A percentile compares a stretch with the other conserved stretches of the same genome.
Evolutionary conservation across 2,797 vertebrate genomes (phyloP).

Genomic region (Enteromius thamalakanensis): DNA sequence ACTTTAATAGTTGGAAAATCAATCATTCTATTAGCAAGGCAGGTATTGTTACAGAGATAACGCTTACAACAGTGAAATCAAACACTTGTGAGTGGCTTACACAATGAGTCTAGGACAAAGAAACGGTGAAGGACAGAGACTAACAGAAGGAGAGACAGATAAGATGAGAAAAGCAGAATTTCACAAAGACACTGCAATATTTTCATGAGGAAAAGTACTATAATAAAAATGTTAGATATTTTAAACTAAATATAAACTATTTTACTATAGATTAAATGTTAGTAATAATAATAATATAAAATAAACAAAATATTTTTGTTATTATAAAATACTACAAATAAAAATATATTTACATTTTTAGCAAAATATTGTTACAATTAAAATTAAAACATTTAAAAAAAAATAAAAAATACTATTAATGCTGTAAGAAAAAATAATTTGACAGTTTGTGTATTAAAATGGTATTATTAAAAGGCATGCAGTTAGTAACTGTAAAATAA

Average conservation of each 20-base stretch:
- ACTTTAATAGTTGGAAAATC: slow-evolving; percentile 71
- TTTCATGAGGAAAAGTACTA: background rate
- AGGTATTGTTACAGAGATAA: slow-evolving; percentile 58
- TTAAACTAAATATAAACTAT: too few species aligned
- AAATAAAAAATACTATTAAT: background rate
- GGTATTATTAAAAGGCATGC: background rate
- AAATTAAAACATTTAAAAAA: too few species aligned
- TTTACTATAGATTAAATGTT: too few species aligned
- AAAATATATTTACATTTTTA: too few species aligned
- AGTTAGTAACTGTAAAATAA: background rate
- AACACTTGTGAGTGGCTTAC: slow-evolving; percentile 50
- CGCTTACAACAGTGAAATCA: slow-evolving; percentile 60
- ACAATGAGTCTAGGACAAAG: slow-evolving; percentile 46
- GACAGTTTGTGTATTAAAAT: background rate
- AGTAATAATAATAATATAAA: too few species aligned
- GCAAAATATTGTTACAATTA: too few species aligned
- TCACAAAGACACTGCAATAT: background rate
- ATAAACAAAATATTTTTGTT: too few species aligned
- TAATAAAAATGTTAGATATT: background rate
- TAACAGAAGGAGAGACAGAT: slow-evolving; percentile 12
- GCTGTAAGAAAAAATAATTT: background rate
- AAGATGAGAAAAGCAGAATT: slow-evolving; percentile 13
- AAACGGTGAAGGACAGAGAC: slow-evolving; percentile 28
- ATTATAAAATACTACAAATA: too few species aligned
- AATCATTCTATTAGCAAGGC: slow-evolving; percentile 64